Percentiles rank a stretch among this genome's conserved stretches.
These are phyloP conservation scores for Drosophila melanica DNA, from an alignment of 1,140 invertebrate species.

Conservation along the genomic window DNA sequence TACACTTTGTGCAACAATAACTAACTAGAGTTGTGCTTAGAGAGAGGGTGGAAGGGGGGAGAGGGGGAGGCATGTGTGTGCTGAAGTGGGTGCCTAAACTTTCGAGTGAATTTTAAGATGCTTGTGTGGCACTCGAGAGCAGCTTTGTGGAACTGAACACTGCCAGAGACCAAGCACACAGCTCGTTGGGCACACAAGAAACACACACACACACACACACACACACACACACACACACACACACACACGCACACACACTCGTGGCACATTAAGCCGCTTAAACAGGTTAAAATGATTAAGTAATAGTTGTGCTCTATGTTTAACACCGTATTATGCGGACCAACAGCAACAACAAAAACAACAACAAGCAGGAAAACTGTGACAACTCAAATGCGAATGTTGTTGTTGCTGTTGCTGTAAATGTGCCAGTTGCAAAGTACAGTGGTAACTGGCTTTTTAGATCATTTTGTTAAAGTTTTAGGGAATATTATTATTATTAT, in stretches of 20 bases:
- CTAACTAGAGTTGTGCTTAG: neutral
- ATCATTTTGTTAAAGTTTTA: no score
- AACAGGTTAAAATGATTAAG: slow-evolving; percentile 80
- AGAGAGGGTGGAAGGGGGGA: neutral
- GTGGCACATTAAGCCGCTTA: slow-evolving; percentile 74
- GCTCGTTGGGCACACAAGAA: neutral
- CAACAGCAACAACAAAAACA: slow-evolving; percentile 45
- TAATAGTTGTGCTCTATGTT: slow-evolving; percentile 72
- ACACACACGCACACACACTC: slow-evolving; percentile 3
- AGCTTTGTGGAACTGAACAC: slow-evolving; percentile 27
- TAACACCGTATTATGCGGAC: slow-evolving; percentile 68
- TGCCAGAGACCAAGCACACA: slow-evolving; percentile 4
- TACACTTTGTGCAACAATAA: slow-evolving; percentile 51
- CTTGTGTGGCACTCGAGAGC: slow-evolving; percentile 48
- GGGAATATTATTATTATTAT: no score
- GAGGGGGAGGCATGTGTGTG: neutral
- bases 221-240: neutral
- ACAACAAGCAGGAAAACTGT: slow-evolving; percentile 15
- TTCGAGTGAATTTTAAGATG: slow-evolving; percentile 59
- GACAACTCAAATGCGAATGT: slow-evolving; percentile 18
- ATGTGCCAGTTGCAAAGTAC: neutral
- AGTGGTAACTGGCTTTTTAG: slow-evolving; percentile 4
- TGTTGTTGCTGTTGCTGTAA: slow-evolving; percentile 8
- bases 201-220: slow-evolving; percentile 10
- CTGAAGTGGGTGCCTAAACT: slow-evolving; percentile 37